A percentile compares a stretch with the other conserved stretches of the same genome.
Evolutionary conservation across 2,888 invertebrate species (phyloP).

Genomic region (Metalampra italica): DNA sequence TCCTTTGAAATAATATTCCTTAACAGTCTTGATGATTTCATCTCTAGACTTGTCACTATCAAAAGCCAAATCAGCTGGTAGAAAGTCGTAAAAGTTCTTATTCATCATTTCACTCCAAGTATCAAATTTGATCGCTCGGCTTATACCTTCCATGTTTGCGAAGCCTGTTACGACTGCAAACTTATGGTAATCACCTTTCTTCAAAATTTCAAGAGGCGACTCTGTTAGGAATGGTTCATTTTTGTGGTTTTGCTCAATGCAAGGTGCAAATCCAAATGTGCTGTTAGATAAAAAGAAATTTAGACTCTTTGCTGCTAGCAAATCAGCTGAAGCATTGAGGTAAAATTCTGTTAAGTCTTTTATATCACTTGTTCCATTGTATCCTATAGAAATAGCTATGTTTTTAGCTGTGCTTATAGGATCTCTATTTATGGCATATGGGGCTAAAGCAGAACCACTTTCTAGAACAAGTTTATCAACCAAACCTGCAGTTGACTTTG

Average conservation of each 20-base stretch:
- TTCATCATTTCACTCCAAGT: constrained; percentile 63
- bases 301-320: constrained; percentile 44
- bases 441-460: constrained; percentile 61
- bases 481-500: constrained; percentile 50
- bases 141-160: constrained; percentile 67
- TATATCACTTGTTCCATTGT: constrained; percentile 48
- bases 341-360: constrained; percentile 61
- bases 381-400: constrained; percentile 56
- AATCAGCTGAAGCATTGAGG: constrained; percentile 37
- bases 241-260: constrained; percentile 49
- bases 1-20: constrained; percentile 50
- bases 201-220: constrained; percentile 53
- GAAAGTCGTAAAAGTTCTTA: constrained; percentile 50
- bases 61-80: constrained; percentile 59
- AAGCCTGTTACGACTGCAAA: constrained; percentile 56
- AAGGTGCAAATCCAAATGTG: constrained; percentile 67
- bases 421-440: constrained; percentile 58
- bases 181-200: constrained; percentile 40
- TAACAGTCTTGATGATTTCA: constrained; percentile 36
- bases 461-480: constrained; percentile 60
- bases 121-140: constrained; percentile 49
- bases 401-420: constrained; percentile 60
- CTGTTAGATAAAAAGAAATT: constrained; percentile 60
- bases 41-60: constrained; percentile 34
- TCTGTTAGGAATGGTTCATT: constrained; percentile 55